phyloP scores from a whole-genome alignment of 2,888 invertebrate species.

The Lepidocyrtoides sp. region DNA sequence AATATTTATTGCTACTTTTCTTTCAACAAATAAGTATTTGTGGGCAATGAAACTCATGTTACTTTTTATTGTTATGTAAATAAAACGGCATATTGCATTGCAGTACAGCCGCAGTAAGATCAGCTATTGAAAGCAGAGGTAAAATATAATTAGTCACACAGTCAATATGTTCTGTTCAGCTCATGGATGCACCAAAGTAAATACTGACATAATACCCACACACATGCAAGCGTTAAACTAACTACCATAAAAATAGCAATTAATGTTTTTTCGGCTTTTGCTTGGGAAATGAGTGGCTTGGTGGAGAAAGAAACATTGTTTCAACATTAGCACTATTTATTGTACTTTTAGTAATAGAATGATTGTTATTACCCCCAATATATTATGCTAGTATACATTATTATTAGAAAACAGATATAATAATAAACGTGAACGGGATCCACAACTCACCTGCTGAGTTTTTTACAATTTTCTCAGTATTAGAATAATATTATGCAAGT shows the following conservation, averaged over 20 bases:
- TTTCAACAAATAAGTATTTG: neutral
- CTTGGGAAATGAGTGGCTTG: neutral
- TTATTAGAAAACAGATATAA: neutral
- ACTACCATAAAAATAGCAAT: neutral
- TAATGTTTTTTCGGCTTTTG: neutral
- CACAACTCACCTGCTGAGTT: too few species aligned
- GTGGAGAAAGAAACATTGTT: constrained; percentile 39
- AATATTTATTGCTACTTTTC: neutral
- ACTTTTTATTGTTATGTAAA: too few species aligned
- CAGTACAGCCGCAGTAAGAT: too few species aligned
- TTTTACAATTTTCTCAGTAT: too few species aligned
- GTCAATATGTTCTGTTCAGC: too few species aligned
- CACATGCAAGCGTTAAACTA: neutral
- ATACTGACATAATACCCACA: neutral
- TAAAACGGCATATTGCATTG: too few species aligned
- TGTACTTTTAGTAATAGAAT: constrained; percentile 35
- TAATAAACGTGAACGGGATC: too few species aligned
- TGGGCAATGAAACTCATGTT: too few species aligned
- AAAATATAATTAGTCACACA: too few species aligned
- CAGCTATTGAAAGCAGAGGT: too few species aligned
- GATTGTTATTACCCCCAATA: constrained; percentile 39
- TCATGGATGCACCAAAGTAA: too few species aligned
- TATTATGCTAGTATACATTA: neutral
- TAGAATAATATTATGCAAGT: too few species aligned
- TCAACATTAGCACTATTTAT: constrained; percentile 68